A percentile compares a stretch with the other conserved stretches of the same genome.
Conservation (phyloP, 1,140 invertebrate species). For the Bombus polaris region DNA sequence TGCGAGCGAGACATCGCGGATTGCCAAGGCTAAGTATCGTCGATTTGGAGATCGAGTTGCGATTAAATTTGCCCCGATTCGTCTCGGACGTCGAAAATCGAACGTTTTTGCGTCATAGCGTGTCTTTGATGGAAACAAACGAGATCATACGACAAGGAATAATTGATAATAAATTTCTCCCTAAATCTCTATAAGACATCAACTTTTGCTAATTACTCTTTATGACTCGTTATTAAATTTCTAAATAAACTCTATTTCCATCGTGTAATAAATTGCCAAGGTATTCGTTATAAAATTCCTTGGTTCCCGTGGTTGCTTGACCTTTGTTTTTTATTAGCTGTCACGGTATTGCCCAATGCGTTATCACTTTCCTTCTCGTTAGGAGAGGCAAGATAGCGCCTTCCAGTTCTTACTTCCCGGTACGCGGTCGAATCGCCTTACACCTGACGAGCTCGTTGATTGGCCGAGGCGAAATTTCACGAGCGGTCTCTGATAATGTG, state of each 20-base stretch:
- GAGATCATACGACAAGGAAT: neutral
- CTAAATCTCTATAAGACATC: neutral
- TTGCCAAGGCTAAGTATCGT: neutral
- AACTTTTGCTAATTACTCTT: too few species aligned
- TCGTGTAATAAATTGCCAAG: neutral
- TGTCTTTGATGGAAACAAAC: neutral
- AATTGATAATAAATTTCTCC: neutral
- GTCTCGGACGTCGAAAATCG: neutral
- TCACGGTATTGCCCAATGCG: constrained; percentile 40
- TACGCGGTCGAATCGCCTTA: constrained; percentile 12
- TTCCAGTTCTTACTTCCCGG: constrained; percentile 21
- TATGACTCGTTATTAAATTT: neutral
- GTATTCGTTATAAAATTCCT: neutral
- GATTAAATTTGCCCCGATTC: constrained; percentile 47
- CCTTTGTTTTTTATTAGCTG: constrained; percentile 24
- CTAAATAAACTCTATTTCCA: too few species aligned
- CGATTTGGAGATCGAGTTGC: constrained; percentile 49
- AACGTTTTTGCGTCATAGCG: neutral
- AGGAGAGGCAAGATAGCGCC: constrained; percentile 32
- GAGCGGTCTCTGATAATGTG: constrained; percentile 69
- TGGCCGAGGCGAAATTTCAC: constrained; percentile 64
- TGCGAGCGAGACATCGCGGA: constrained; percentile 45
- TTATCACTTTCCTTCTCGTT: constrained; percentile 50
- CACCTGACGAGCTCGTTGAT: constrained; percentile 70
- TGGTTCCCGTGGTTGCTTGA: neutral